These are phyloP conservation scores for Argya squamiceps DNA, from an alignment of 2,797 vertebrate genomes.

Conservation along the genomic window DNA sequence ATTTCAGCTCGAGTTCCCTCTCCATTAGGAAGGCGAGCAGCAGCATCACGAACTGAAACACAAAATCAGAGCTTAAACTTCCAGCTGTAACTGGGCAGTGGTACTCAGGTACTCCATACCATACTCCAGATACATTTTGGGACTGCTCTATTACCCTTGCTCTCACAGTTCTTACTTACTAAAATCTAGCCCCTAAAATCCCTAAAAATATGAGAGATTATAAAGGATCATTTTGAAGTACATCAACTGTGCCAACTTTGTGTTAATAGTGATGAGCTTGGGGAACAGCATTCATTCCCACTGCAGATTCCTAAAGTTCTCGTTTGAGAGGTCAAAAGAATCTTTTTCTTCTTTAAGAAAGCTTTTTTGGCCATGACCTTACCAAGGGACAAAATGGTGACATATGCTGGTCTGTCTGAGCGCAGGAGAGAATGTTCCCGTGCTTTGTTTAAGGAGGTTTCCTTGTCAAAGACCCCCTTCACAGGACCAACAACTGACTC, in stretches of 20 bases:
- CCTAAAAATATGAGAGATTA: neutral
- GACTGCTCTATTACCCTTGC: neutral
- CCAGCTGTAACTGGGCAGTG: neutral
- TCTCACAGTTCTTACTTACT: neutral
- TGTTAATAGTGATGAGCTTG: neutral
- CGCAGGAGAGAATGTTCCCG: constrained; percentile 96
- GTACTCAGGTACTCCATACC: neutral
- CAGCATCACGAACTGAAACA: constrained; percentile 90
- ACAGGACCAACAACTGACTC: constrained; percentile 97
- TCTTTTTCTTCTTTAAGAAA: neutral
- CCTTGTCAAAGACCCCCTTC: constrained; percentile 98
- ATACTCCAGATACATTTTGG: neutral
- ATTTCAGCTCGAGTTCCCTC: constrained; percentile 97
- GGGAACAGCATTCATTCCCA: neutral
- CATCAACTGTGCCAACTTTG: neutral
- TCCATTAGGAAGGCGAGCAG: constrained; percentile 94
- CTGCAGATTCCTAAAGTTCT: accelerated
- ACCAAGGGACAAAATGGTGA: constrained; percentile 98
- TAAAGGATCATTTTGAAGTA: neutral
- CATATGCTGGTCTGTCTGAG: constrained; percentile 93
- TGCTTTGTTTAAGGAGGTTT: constrained; percentile 97
- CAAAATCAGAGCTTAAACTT: neutral
- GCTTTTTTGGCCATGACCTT: neutral
- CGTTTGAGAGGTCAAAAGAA: neutral
- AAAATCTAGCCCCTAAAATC: neutral